Conservation (phyloP, 2,888 invertebrate species). For the Tetranychus truncatus region DNA sequence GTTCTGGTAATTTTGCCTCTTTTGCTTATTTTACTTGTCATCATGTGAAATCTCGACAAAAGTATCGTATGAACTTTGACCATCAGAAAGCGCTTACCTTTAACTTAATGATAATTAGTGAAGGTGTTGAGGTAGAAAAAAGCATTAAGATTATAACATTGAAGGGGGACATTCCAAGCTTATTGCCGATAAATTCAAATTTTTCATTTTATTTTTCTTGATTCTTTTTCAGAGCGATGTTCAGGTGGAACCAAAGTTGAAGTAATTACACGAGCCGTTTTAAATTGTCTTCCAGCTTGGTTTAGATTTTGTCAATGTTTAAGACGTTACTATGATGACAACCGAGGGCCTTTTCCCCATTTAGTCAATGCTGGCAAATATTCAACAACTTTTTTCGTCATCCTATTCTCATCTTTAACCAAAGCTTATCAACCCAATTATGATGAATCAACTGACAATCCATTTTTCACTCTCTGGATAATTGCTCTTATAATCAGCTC, state of each 20-base stretch:
- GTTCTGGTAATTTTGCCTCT: no score
- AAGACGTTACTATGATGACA: slow-evolving; percentile 70
- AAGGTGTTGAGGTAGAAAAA: no score
- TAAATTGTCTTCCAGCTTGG: slow-evolving; percentile 88
- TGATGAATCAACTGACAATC: slow-evolving; percentile 48
- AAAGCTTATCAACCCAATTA: slow-evolving; percentile 32
- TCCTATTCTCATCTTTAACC: slow-evolving; percentile 58
- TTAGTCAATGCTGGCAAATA: slow-evolving; percentile 95
- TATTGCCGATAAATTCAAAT: background rate
- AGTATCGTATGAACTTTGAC: no score
- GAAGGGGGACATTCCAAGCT: background rate
- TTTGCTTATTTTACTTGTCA: no score
- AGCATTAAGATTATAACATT: background rate
- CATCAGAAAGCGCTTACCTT: no score
- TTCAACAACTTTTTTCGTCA: slow-evolving; percentile 85
- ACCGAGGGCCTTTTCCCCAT: slow-evolving; percentile 70
- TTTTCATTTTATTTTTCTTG: background rate
- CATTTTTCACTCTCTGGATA: slow-evolving; percentile 77
- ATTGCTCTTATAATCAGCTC: slow-evolving; percentile 57
- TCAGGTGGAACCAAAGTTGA: background rate
- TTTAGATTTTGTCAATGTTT: slow-evolving; percentile 92
- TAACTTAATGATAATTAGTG: no score
- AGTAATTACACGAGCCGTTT: slow-evolving; percentile 48
- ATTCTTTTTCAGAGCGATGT: slow-evolving; percentile 1
- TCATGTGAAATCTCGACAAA: no score